Evolutionary conservation across 2,113 vertebrate species (phyloP), one percentile per base, ranked within the genome.

Genomic region (Andinoacara biseriatus): DNA sequence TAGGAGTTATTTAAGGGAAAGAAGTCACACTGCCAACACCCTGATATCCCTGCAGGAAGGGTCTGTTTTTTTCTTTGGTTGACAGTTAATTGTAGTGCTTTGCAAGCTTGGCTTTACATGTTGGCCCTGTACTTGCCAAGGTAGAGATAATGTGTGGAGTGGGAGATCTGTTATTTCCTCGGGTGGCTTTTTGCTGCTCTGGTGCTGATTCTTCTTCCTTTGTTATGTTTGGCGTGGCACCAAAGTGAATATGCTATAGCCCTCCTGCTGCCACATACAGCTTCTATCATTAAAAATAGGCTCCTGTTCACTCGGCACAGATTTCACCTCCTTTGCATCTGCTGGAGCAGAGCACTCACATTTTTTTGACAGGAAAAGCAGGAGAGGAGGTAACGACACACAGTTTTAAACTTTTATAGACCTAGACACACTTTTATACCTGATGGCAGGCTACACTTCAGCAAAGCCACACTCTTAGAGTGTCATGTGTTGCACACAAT

Each of bases 381-480:
- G 62, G 81, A 72, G 56, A 38, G 63, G 67, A 85, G 29, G 54
- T 43, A 13, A 52, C 10, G 60, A 40, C 58, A 56, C 40, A 24
- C n/a, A 62, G 81, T 10, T 76, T 91, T 84, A 78, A 90, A 89
- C 86, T 82, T 92, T 87, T 49, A 89, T 85, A 46, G 35, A 52
- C 78, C 82, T 22, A 87, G 83, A 86, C 78, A 87, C 81, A 31
- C 56, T 85, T 83, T 83, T 63, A 83, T 89, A 46, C 78, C 60
- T 69, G 67, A 82, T 43, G 65, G 63, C 54, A 63, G 60, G 77
- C 67, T 82, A 78, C 69, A 82, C 67, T 75, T 82, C 2, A 24
- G 58, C 20, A 74, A 72, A 78, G n/a, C 49, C 86, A 77, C 38
- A 78, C 38, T 65, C 82, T 86, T 79, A 78, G 24, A 69, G 58